Evolutionary conservation across 2,888 invertebrate species (phyloP), one percentile per base, ranked within the genome.

Genomic region (Ryuthela nishihirai): DNA sequence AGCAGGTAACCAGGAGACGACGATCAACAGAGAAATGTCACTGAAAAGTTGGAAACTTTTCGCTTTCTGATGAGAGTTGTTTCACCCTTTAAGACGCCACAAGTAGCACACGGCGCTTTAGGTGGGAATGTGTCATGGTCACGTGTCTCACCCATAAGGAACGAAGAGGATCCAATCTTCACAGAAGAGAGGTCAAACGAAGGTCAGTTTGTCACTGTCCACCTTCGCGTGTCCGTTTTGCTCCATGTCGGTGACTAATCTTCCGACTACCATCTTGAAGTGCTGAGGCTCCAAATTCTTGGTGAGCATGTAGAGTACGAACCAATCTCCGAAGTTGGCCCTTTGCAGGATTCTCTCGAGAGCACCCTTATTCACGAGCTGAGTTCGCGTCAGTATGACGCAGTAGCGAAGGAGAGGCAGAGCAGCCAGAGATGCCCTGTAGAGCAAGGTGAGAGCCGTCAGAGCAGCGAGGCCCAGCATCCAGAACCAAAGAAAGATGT

Each of bases 401-500:
- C 84, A 81, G 23, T 90, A 86, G 36, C 92, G 80, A 18, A 89
- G 75, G 36, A 81, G 80, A 3, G 90, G 89, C 72, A 85, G 78
- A 65, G 83, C 81, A 55, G 90, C 82, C 67, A 91, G 87, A 44
- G 86, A 74, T 53, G 83, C 77, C 77, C 85, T 80, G 40, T 66
- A 65, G 88, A 78, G 35, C 84, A 77, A 0, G 42, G 81, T 68
- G 24, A 89, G 76, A 65, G 88, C 73, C 0, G 82, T 73, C 38
- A 71, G 36, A 9, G 69, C 62, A 0, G 87, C 83, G 61, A 92
- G 76, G 36, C 88, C 84, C 74, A 89, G 83, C 76, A 84, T 91
- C 92, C 92, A 92, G 77, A 92, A 92, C 92, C 92, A 92, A 44
- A 92, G 82, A 77, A 91, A 89, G 65, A 92, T 87, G 78, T 89